Evolutionary conservation across 2,888 invertebrate species (phyloP).

Genomic region (Eledone cirrhosa): DNA sequence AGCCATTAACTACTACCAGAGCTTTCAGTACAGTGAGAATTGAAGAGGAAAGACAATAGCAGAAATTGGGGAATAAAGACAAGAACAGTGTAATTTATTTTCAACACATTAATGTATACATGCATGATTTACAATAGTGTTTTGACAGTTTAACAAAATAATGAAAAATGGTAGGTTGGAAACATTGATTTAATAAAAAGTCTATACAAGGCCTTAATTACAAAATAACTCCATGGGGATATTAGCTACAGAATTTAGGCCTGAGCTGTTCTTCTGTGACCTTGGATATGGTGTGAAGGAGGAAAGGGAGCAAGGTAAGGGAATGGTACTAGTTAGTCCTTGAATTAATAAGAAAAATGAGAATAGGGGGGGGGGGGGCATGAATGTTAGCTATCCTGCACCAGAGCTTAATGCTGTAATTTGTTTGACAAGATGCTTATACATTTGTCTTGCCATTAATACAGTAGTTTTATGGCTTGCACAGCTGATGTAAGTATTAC

Average conservation of each 20-base stretch:
- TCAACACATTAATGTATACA: conserved; percentile 47
- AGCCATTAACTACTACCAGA: no score
- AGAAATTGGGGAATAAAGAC: conserved; percentile 23
- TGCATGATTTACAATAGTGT: conserved; percentile 53
- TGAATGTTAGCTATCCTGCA: neutral
- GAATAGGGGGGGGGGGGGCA: neutral
- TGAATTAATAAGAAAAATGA: neutral
- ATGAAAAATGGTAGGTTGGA: conserved; percentile 36
- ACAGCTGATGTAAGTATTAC: no score
- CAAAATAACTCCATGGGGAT: conserved; percentile 32
- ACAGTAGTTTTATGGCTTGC: no score
- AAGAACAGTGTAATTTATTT: conserved; percentile 36
- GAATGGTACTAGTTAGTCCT: no score
- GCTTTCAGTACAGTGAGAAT: no score
- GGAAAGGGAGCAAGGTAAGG: neutral
- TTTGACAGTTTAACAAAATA: conserved; percentile 43
- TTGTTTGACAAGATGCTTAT: no score
- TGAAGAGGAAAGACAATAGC: no score
- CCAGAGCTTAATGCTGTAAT: no score
- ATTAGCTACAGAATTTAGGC: conserved; percentile 40
- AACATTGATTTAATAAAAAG: conserved; percentile 40
- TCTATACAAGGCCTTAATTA: conserved; percentile 46
- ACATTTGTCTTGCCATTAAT: no score
- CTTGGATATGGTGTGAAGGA: neutral
- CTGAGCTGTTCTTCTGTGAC: conserved; percentile 27